Evolutionary conservation across 1,140 invertebrate species (phyloP).

Genomic region (Diuraphis noxia): DNA sequence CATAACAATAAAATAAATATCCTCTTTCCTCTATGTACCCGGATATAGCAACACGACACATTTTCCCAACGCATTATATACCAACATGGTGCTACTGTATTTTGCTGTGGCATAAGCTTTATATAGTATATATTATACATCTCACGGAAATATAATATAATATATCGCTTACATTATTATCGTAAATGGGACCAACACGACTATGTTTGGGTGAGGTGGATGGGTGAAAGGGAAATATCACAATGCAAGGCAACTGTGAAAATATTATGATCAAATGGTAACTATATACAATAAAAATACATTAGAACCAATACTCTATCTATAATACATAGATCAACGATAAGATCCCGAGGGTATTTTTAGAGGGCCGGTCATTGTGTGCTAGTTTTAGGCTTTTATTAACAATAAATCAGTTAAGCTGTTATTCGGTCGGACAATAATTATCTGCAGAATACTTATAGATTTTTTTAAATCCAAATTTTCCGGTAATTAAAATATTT

Average conservation of each 20-base stretch:
- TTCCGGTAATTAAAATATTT: not conserved
- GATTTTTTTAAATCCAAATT: not conserved
- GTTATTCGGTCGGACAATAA: not conserved
- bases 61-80: not conserved
- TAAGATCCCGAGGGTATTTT: not conserved
- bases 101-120: not conserved
- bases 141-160: not conserved
- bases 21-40: not conserved
- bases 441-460: not conserved
- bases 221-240: not conserved
- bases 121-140: not conserved
- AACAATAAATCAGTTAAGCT: not conserved
- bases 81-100: not conserved
- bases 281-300: not conserved
- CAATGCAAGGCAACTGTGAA: not conserved
- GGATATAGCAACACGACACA: not conserved
- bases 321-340: not conserved
- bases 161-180: not conserved
- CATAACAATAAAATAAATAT: constrained; percentile 5
- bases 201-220: not conserved
- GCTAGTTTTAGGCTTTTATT: not conserved
- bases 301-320: not conserved
- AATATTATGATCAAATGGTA: not conserved
- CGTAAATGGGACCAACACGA: not conserved
- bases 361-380: not conserved